Base-by-base conservation (phyloP, 37 sponge, comb jelly and placozoan genomes). In the Petrosia ficiformis region DNA sequence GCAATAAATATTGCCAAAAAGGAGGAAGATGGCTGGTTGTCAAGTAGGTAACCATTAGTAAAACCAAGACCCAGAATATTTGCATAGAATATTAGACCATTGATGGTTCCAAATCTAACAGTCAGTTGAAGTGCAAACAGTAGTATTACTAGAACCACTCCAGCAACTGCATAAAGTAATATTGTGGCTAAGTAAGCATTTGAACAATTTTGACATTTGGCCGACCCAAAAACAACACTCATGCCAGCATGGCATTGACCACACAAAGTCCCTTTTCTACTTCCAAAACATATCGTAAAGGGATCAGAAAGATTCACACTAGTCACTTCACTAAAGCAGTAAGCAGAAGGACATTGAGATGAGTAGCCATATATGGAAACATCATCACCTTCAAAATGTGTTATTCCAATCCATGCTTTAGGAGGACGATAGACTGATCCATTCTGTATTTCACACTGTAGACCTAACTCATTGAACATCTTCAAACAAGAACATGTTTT, bases 51-150 rank as follows among this genome's bases (percentile, higher is more conserved):
- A 24, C 44, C 73, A 30, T 5, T 35, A 25, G 41, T 38, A 42
- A 59, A 16, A 28, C 39, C 44, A 42, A 59, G 19, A 28, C 39
- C 44, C 2, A 78, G 16, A 37, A 78, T 73, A 57, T 85, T 85
- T 1, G 74, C 74, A 78, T 85, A 85, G 34, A 85, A 74, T 21
- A 72, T 48, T 4, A 85, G 44, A 16, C 86, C 80, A 66, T 64
- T 72, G 4, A 85, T 67, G n/a, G 67, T 72, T 31, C 86, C 86
- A 11, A 30, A 38, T 40, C 72, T 29, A 4, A 78, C 57, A 34
- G 86, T 85, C 30, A 78, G n/a, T 43, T 73, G 65, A 40, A 72
- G 38, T 16, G 39, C 6, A 26, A 79, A 73, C 39, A 85, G 70
- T 28, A 79, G 37, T 34, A 57, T 35, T 35, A 85, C 60, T 40